These are phyloP conservation scores for Cuniculus paca DNA, from an alignment of 2,797 vertebrate genomes.

Conservation along the genomic window DNA sequence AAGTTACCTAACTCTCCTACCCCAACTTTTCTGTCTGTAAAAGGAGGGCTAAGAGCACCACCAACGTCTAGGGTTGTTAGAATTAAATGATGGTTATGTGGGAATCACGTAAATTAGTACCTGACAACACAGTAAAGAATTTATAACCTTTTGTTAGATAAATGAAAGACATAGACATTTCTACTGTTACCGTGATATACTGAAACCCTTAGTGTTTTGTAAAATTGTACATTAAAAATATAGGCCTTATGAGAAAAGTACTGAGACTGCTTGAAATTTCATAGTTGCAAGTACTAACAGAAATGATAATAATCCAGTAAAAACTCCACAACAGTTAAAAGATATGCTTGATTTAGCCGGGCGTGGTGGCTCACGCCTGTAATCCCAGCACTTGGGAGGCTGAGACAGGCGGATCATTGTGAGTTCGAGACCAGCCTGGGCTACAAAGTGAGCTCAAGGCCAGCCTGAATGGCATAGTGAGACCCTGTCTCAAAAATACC, in stretches of 20 bases:
- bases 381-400: no score
- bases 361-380: no score
- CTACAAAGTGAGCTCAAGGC: no score
- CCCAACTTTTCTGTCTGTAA: neutral
- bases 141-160: constrained; percentile 7
- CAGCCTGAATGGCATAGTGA: no score
- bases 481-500: no score
- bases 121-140: neutral
- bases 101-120: neutral
- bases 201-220: constrained; percentile 48
- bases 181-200: neutral
- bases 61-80: neutral
- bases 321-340: constrained; percentile 19
- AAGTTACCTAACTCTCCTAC: neutral
- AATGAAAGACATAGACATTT: neutral
- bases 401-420: no score
- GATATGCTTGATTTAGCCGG: no score
- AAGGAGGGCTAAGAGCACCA: neutral
- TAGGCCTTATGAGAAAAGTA: constrained; percentile 44
- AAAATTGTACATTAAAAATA: constrained; percentile 37
- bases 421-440: no score
- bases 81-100: neutral
- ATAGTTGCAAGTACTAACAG: constrained; percentile 12
- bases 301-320: neutral
- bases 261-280: constrained; percentile 47